Evolutionary conservation across 2,888 invertebrate genomes (phyloP).

Genomic region (Agrypnus murinus): DNA sequence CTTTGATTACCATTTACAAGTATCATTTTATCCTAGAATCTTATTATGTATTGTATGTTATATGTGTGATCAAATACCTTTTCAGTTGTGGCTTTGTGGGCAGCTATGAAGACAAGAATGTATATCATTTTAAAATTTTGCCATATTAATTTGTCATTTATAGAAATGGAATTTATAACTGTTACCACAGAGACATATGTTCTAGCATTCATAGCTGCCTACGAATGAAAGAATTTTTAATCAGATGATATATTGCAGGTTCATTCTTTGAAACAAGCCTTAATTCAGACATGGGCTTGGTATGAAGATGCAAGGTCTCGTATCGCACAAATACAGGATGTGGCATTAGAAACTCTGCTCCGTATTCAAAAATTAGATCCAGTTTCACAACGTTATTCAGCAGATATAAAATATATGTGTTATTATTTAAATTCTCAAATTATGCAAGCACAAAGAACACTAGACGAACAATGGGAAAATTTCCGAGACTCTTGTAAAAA

Average conservation of each 20-base stretch:
- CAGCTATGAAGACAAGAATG: too few species aligned
- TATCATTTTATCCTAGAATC: too few species aligned
- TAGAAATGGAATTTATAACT: too few species aligned
- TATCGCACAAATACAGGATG: slow-evolving; percentile 67
- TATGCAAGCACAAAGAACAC: slow-evolving; percentile 79
- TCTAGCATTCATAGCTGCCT: too few species aligned
- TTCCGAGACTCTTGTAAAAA: slow-evolving; percentile 74
- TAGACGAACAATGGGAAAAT: slow-evolving; percentile 86
- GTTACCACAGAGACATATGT: too few species aligned
- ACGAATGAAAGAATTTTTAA: too few species aligned
- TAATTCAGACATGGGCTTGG: slow-evolving; percentile 75
- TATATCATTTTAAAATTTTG: too few species aligned
- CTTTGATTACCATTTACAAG: too few species aligned
- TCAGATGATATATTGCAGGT: slow-evolving; percentile 63
- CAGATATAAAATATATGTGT: slow-evolving; percentile 80
- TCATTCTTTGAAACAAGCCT: slow-evolving; percentile 72
- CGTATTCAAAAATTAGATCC: slow-evolving; percentile 76
- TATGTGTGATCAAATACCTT: too few species aligned
- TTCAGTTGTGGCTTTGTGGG: too few species aligned
- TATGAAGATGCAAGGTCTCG: slow-evolving; percentile 75
- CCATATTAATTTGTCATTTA: too few species aligned
- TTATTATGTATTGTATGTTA: too few species aligned
- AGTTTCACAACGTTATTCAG: slow-evolving; percentile 78
- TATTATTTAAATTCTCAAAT: slow-evolving; percentile 86
- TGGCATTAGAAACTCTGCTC: slow-evolving; percentile 63